These are phyloP conservation scores for Antitype chi DNA, from an alignment of 2,888 invertebrate genomes.

Conservation along the genomic window DNA sequence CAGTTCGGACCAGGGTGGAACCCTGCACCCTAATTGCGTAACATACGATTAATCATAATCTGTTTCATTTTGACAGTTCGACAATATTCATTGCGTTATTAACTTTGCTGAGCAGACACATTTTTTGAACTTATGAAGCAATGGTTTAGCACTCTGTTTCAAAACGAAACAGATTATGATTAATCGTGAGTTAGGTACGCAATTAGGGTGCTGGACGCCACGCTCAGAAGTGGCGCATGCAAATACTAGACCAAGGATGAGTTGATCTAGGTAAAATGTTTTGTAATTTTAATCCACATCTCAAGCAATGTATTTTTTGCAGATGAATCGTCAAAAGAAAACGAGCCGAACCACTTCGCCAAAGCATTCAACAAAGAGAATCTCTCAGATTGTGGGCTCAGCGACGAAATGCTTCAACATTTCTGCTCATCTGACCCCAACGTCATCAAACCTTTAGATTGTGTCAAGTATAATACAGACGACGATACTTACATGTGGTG, in stretches of 20 bases:
- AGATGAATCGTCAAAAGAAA: slow-evolving; percentile 88
- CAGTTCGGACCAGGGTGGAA: no score
- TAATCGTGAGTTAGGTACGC: no score
- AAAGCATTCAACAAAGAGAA: slow-evolving; percentile 95
- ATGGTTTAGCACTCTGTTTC: no score
- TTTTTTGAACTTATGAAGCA: no score
- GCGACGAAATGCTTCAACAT: slow-evolving; percentile 91
- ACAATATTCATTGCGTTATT: no score
- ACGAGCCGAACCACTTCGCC: slow-evolving; percentile 87
- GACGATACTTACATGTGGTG: slow-evolving; percentile 90
- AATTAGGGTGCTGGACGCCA: no score
- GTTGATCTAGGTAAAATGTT: background rate
- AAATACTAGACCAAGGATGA: background rate
- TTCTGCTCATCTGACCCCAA: slow-evolving; percentile 92
- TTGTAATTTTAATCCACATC: background rate
- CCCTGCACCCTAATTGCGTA: no score
- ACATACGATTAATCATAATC: no score
- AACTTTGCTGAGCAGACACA: no score
- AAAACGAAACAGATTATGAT: no score
- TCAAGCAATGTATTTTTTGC: slow-evolving; percentile 64
- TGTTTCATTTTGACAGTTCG: no score
- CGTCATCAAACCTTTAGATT: slow-evolving; percentile 90
- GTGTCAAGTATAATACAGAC: slow-evolving; percentile 91
- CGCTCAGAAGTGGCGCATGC: no score
- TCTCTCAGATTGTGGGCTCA: slow-evolving; percentile 96